Base-by-base conservation (phyloP, 2,888 invertebrate species). In the Parthenolecanium corni region DNA sequence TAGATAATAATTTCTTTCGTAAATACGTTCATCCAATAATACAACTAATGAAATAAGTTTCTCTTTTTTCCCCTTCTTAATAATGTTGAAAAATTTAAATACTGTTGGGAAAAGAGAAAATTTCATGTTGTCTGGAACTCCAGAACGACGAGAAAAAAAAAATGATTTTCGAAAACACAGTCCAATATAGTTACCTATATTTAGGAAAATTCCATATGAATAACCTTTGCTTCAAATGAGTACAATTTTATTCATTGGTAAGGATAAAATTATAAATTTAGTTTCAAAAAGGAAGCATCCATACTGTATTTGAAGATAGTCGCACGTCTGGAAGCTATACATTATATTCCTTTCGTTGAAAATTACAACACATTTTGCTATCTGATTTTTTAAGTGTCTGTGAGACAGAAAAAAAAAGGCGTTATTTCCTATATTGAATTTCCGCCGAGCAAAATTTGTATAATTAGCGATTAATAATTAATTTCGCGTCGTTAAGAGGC, bases 401-500 rank as follows among this genome's bases (percentile, higher is more conserved):
- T n/a, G n/a, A n/a, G n/a, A 31, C 5, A 4, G 31, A 4, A 31
- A 31, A 31, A 42, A 42, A 56, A 56, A 44, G 25, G 25, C 56
- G 46, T 56, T 56, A 56, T 56, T 58, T 51, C 51, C 58, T 46
- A 57, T 46, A 57, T 40, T 40, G 53, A 53, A 40, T 53, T 53
- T 53, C 53, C 53, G 53, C 38, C 53, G 53, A 53, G 53, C 40
- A 53, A 21, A 53, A 53, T 53, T 53, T 53, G 42, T 40, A 53
- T 53, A 57, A 57, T 57, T 58, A 58, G 58, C 49, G 58, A 58
- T 58, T 58, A 49, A 38, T 38, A 58, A 58, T 58, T 58, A 58
- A 58, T 58, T 58, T 49, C 31, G 38, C n/a, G 58, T 49, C 58
- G 49, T 58, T 58, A 58, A 58, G 49, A 47, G 49, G 58, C 47